Percentiles rank a stretch among this genome's conserved stretches.
These are phyloP conservation scores for Phylloscopus whistleri DNA, from an alignment of 2,113 vertebrate genomes.

Conservation along the genomic window DNA sequence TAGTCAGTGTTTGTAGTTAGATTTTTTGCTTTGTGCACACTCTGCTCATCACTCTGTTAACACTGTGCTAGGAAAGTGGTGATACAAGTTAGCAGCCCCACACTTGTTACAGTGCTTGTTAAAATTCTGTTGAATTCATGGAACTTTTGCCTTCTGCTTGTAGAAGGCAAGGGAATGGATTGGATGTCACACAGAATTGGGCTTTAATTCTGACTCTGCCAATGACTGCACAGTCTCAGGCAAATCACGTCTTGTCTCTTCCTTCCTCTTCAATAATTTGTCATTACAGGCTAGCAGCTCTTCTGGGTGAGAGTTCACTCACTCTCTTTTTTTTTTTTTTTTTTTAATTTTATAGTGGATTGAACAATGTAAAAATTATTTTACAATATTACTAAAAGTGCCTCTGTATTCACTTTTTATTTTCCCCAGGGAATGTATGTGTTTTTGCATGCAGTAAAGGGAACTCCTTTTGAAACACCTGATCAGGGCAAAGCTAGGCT, in stretches of 20 bases:
- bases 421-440: constrained; percentile 92
- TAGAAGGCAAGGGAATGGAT: neutral
- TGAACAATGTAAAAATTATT: neutral
- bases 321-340: neutral
- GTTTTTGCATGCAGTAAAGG: constrained; percentile 97
- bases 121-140: neutral
- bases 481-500: constrained; percentile 96
- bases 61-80: neutral
- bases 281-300: neutral
- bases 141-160: neutral
- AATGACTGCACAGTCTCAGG: neutral
- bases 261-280: neutral
- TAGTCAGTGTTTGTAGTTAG: neutral
- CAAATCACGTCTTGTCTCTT: neutral
- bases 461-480: constrained; percentile 96
- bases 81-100: neutral
- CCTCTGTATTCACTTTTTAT: neutral
- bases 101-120: neutral
- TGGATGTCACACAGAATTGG: neutral
- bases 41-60: neutral
- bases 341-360: neutral
- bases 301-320: neutral
- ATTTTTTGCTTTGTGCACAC: neutral
- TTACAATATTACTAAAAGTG: neutral
- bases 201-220: neutral